Conservation (phyloP, 1,140 invertebrate species). For the Brachionus paranguensis region DNA sequence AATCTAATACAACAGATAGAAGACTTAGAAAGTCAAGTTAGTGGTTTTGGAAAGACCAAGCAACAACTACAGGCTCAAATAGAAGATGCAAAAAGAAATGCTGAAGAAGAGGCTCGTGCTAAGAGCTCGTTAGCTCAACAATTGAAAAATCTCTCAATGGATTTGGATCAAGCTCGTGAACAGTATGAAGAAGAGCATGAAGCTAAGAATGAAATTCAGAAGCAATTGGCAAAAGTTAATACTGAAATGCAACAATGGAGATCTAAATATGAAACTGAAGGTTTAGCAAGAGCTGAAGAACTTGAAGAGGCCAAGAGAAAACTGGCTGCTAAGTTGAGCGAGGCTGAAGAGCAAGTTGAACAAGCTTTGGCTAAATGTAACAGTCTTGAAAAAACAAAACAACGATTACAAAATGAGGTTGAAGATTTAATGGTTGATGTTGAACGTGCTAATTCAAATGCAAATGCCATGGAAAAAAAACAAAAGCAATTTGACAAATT, state of each 20-base stretch:
- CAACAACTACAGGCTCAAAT: slow-evolving; percentile 35
- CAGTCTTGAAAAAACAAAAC: slow-evolving; percentile 93
- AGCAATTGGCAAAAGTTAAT: slow-evolving; percentile 94
- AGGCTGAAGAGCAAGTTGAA: slow-evolving; percentile 73
- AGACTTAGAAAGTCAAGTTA: slow-evolving; percentile 37
- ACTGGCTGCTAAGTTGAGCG: slow-evolving; percentile 85
- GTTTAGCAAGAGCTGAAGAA: slow-evolving; percentile 85
- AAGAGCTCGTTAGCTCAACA: slow-evolving; percentile 46
- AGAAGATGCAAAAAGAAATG: slow-evolving; percentile 46
- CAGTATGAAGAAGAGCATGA: slow-evolving; percentile 86
- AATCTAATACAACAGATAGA: slow-evolving; percentile 21
- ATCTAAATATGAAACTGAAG: slow-evolving; percentile 45
- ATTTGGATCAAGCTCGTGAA: slow-evolving; percentile 91
- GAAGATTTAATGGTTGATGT: slow-evolving; percentile 97
- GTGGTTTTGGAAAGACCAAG: slow-evolving; percentile 25
- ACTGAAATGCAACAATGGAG: slow-evolving; percentile 66
- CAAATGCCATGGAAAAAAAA: slow-evolving; percentile 96
- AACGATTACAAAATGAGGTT: slow-evolving; percentile 87
- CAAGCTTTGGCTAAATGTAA: slow-evolving; percentile 92
- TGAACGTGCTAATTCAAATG: slow-evolving; percentile 69
- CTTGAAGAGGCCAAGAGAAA: slow-evolving; percentile 97
- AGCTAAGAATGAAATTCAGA: slow-evolving; percentile 64
- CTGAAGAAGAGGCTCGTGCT: slow-evolving; percentile 49
- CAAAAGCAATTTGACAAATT: slow-evolving; percentile 99
- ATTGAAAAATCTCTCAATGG: slow-evolving; percentile 81